A percentile compares a stretch with the other conserved stretches of the same genome.
Conservation (phyloP, 2,888 invertebrate genomes). For the Thymelicus acteon region DNA sequence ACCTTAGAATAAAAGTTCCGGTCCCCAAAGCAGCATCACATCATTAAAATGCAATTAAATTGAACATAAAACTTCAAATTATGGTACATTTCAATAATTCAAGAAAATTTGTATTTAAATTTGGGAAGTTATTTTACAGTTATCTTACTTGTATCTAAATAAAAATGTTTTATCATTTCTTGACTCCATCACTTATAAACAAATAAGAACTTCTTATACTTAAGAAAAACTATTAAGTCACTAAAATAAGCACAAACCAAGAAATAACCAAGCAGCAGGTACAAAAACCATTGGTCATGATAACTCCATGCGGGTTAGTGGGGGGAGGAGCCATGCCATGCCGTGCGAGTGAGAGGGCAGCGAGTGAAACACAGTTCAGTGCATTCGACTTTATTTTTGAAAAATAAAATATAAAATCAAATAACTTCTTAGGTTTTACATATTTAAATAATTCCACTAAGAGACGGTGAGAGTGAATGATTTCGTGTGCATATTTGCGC, state of each 20-base stretch:
- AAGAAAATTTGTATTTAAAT: too few species aligned
- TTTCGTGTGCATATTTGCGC: constrained; percentile 63
- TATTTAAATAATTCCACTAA: constrained; percentile 65
- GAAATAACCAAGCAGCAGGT: constrained; percentile 54
- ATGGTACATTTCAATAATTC: background rate
- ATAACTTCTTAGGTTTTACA: constrained; percentile 68
- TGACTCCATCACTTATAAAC: constrained; percentile 5
- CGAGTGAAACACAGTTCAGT: constrained; percentile 84
- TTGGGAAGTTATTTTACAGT: too few species aligned
- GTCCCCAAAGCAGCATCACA: constrained; percentile 83
- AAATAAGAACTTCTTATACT: background rate
- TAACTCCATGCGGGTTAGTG: constrained; percentile 72
- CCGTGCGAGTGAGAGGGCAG: constrained; percentile 75
- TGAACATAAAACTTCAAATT: constrained; percentile 43
- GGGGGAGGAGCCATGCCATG: constrained; percentile 75
- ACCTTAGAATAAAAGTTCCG: constrained; percentile 80
- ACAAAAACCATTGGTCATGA: constrained; percentile 20
- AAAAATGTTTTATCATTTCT: constrained; percentile 27
- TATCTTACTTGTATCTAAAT: constrained; percentile 16
- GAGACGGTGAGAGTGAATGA: constrained; percentile 66
- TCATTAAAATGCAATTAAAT: constrained; percentile 75
- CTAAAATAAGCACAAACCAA: constrained; percentile 37
- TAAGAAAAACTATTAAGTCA: constrained; percentile 15
- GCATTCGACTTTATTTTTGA: constrained; percentile 80
- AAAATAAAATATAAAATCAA: constrained; percentile 62